phyloP scores from a whole-genome alignment of 2,113 vertebrate genomes.

The Prunella fulvescens region DNA sequence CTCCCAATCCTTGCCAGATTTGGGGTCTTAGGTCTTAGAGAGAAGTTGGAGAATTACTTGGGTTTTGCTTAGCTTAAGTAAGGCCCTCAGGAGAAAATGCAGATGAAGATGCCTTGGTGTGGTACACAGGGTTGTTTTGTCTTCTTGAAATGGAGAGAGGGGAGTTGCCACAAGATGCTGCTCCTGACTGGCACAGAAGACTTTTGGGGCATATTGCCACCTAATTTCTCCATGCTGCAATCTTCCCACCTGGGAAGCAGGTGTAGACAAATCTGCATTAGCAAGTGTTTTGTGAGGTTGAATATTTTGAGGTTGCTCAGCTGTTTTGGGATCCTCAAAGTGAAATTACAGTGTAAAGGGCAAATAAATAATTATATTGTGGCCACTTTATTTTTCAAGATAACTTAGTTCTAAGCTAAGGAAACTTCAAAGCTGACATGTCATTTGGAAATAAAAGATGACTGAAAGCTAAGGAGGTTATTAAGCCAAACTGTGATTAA shows the following conservation, averaged over 20 bases:
- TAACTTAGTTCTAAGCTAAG: not conserved
- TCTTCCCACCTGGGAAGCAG: not conserved
- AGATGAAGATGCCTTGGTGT: not conserved
- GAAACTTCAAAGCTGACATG: not conserved
- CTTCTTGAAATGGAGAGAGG: not conserved
- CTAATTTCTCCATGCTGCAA: not conserved
- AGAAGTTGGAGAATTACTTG: not conserved
- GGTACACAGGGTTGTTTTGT: not conserved
- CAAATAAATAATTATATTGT: not conserved
- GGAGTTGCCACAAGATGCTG: not conserved
- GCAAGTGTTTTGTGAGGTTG: not conserved
- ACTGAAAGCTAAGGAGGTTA: not conserved
- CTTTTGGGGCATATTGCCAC: not conserved
- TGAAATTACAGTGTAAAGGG: not conserved
- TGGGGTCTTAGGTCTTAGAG: not conserved
- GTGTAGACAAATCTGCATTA: not conserved
- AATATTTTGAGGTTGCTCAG: not conserved
- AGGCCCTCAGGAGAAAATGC: not conserved
- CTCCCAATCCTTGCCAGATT: not conserved
- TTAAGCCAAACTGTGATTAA: constrained; percentile 23
- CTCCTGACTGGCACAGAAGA: not conserved
- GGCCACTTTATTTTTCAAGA: not conserved
- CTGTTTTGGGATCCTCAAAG: not conserved
- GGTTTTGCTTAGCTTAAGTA: not conserved
- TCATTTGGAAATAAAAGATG: constrained; percentile 1